Base-by-base conservation (phyloP, 2,113 vertebrate genomes). In the Benitochromis conjunctus region DNA sequence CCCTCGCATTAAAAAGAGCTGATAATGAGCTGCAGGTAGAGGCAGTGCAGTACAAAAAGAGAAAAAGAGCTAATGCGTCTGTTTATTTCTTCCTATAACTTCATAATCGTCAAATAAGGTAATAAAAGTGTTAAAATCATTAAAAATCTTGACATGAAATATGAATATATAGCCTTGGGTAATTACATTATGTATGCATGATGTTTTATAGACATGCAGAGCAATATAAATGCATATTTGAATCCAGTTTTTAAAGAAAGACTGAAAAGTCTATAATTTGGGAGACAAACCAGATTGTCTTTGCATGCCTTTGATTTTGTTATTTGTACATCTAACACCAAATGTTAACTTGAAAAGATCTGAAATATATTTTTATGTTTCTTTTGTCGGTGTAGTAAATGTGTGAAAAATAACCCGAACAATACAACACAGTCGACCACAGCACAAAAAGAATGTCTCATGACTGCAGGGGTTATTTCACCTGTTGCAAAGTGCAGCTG, bases 341-440 rank as follows among this genome's bases (percentile, higher is more conserved):
- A 24, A 16, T 26, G 36, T 69, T 64, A 64, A 41, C 19, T 66
- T 21, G 11, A 66, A 71, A 46, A 46, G 64, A 24, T 46, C 38
- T 18, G 2, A 46, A 26, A 51, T 14, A 51, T 18, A 1, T 51
- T 18, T 51, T 46, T 14, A 14, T 51, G 14, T 51, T 51, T 51
- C 46, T 51, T 51, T 51, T 51, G 48, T 5, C 6, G 13, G 14
- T 13, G 13, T 51, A 6, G 14, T 9, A 53, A 53, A 18, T 74
- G 21, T 48, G 43, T 5, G 69, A 1, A 74, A 74, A 3, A 51
- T 13, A n/a, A 51, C 9, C 13, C 31, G 46, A 48, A 51, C 66
- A 10, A 10, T 46, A 26, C 0, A 46, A 46, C 26, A 51, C 24
- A 48, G 6, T 51, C 14, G 29, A 0, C 1, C 24, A 11, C 24